Percentiles rank a stretch among this genome's conserved stretches.
Evolutionary conservation across 2,888 invertebrate species (phyloP).

Genomic region (Hemicrepidius hirtus): DNA sequence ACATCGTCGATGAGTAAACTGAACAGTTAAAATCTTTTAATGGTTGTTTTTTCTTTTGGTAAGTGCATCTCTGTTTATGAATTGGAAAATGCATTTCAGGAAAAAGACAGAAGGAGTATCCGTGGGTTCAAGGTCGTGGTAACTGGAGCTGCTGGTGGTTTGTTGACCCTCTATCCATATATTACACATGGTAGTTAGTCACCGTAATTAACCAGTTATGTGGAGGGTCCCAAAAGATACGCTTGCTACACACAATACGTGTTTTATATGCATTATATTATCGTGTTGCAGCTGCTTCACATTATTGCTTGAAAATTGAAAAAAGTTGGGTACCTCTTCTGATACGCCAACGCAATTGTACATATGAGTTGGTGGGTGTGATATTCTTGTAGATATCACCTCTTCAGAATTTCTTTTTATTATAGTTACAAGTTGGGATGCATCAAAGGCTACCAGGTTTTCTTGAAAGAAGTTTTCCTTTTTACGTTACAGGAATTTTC

Average conservation of each 20-base stretch:
- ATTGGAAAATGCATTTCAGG: neutral
- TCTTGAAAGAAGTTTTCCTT: too few relatives aligned
- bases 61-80: neutral
- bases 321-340: neutral
- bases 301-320: constrained; percentile 6
- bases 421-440: too few relatives aligned
- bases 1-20: constrained; percentile 42
- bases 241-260: constrained; percentile 45
- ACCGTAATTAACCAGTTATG: constrained; percentile 54
- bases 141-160: constrained; percentile 59
- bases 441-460: too few relatives aligned
- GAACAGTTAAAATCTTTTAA: constrained; percentile 11
- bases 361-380: too few relatives aligned
- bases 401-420: too few relatives aligned
- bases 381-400: too few relatives aligned
- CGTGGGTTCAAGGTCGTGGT: constrained; percentile 58
- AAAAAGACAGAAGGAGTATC: constrained; percentile 21
- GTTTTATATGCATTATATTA: constrained; percentile 41
- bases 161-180: constrained; percentile 58
- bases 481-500: too few relatives aligned
- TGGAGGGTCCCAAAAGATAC: constrained; percentile 45
- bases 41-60: neutral
- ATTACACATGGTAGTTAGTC: constrained; percentile 59
- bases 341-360: neutral
- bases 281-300: constrained; percentile 34